A percentile compares a stretch with the other conserved stretches of the same genome.
Evolutionary conservation across 2,888 invertebrate species (phyloP).

Genomic region (Hoplodrina blanda): DNA sequence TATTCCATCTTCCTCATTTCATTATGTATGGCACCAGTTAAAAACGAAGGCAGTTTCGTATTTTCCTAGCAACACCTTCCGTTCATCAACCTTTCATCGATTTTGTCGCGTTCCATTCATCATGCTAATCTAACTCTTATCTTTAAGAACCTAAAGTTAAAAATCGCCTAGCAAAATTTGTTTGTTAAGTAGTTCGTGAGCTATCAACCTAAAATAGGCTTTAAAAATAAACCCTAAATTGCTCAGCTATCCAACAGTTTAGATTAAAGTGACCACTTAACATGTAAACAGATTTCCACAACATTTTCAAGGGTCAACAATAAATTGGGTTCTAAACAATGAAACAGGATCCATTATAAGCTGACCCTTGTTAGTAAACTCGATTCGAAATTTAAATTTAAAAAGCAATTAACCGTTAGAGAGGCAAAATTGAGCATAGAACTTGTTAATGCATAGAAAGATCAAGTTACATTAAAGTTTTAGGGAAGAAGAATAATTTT

Average conservation of each 20-base stretch:
- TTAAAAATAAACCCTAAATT: slow-evolving; percentile 50
- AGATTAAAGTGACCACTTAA: slow-evolving; percentile 48
- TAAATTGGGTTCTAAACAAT: slow-evolving; percentile 5
- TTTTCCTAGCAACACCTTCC: slow-evolving; percentile 64
- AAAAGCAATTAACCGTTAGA: slow-evolving; percentile 30
- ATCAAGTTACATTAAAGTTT: slow-evolving; percentile 13
- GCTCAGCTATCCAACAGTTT: slow-evolving; percentile 48
- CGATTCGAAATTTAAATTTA: slow-evolving; percentile 23
- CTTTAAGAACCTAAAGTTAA: neutral
- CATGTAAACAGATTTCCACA: slow-evolving; percentile 34
- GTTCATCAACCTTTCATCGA: slow-evolving; percentile 74
- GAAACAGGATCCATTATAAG: neutral
- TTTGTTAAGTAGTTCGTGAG: slow-evolving; percentile 29
- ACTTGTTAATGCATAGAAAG: slow-evolving; percentile 31
- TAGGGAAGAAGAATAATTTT: slow-evolving; percentile 23
- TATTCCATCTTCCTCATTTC: slow-evolving; percentile 41
- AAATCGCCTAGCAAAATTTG: slow-evolving; percentile 2
- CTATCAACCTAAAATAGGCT: slow-evolving; percentile 45
- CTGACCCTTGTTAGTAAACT: slow-evolving; percentile 8
- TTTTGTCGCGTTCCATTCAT: slow-evolving; percentile 58
- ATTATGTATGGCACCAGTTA: slow-evolving; percentile 47
- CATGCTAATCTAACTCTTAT: slow-evolving; percentile 44
- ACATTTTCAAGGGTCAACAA: slow-evolving; percentile 25
- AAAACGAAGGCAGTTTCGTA: slow-evolving; percentile 61
- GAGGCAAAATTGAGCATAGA: slow-evolving; percentile 22